Evolutionary conservation across 2,888 invertebrate genomes (phyloP), one percentile per base, ranked within the genome.

Genomic region (Lasioglossum villosulum): DNA sequence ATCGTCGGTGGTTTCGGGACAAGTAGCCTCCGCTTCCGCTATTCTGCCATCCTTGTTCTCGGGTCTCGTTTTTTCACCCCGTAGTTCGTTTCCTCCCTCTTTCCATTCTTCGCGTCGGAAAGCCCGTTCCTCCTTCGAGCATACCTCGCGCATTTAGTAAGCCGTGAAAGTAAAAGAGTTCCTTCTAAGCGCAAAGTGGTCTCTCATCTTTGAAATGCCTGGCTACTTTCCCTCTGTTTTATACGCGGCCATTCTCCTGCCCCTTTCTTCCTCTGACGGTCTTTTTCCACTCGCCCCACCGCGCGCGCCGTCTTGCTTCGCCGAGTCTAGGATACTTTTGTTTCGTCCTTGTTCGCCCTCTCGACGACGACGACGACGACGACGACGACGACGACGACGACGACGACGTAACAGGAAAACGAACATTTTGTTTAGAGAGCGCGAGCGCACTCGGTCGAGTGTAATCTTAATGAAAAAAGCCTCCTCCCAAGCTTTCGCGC

Each of bases 151-250:
- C 86, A 90, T 90, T 86, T 88, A 90, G 84, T 86, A 80, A 85
- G 81, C 90, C 73, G 83, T 80, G 78, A 88, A 84, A 82, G 84
- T 78, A 78, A 86, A 90, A 71, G 86, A 87, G 83, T 89, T 86
- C 83, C 87, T 86, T 78, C 84, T 82, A 82, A 88, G 83, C 83
- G 83, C 83, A 86, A 88, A 90, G 89, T 90, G 90, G 84, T 90
- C 90, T 88, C 86, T 90, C 88, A 88, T 87, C 88, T 90, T 90
- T 90, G 80, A 90, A 90, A 88, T 84, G 86, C 82, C 80, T 77
- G 77, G 78, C 84, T 82, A 82, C 80, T 88, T 88, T 83, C 84
- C 70, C 78, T 79, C 82, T 81, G 79, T 80, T 68, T 74, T 78
- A 73, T 72, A 80, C 80, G 71, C 85, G 74, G 63, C 63, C 82